Percentiles rank a stretch among this genome's conserved stretches.
phyloP scores from a whole-genome alignment of 1,140 invertebrate species.

The Episyrphus balteatus region DNA sequence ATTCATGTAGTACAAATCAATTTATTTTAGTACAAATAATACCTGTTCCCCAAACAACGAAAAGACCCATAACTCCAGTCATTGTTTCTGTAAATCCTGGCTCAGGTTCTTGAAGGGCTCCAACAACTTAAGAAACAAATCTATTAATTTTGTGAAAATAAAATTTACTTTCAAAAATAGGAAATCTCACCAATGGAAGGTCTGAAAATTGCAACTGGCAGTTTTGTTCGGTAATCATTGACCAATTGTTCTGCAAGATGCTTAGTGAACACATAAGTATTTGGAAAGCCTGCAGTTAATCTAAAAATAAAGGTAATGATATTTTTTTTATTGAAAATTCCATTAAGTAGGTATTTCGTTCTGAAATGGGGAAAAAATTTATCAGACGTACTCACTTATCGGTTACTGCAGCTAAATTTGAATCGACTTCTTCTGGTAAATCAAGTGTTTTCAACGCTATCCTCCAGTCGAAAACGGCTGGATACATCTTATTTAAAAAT shows the following conservation, averaged over 20 bases:
- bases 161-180: too few relatives aligned
- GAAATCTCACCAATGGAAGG: conserved; percentile 63
- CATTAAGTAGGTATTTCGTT: conserved; percentile 47
- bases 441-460: too few relatives aligned
- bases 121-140: not conserved
- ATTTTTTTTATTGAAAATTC: conserved; percentile 44
- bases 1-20: too few relatives aligned
- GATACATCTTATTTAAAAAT: too few relatives aligned
- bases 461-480: too few relatives aligned
- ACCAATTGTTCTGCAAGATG: conserved; percentile 67
- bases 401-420: too few relatives aligned
- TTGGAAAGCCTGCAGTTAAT: conserved; percentile 59
- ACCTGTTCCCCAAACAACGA: conserved; percentile 20
- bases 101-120: conserved; percentile 20
- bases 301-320: conserved; percentile 34
- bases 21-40: conserved; percentile 8
- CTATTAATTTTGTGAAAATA: not conserved
- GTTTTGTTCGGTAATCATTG: conserved; percentile 49
- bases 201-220: conserved; percentile 76
- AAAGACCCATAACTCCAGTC: conserved; percentile 29
- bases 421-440: too few relatives aligned
- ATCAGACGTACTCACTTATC: too few relatives aligned
- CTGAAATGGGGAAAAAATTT: too few relatives aligned
- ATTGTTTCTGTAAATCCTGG: conserved; percentile 25
- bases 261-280: conserved; percentile 81